Conservation (phyloP, 2,113 vertebrate genomes). For the Melanostigma gelatinosum region DNA sequence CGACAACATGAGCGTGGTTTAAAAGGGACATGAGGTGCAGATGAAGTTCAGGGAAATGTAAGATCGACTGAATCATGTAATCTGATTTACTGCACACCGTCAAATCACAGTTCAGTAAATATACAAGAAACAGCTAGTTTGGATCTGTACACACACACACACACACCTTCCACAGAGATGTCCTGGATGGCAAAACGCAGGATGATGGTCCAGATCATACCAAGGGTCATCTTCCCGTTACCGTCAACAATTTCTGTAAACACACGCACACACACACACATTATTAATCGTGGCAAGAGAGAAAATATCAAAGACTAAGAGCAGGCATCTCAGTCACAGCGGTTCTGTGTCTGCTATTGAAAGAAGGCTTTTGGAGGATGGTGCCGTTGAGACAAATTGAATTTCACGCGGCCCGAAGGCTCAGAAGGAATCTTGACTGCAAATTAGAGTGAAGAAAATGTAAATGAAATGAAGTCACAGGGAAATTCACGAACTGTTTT, state of each 20-base stretch:
- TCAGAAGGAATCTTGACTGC: neutral
- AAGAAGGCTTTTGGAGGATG: neutral
- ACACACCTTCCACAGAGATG: constrained; percentile 90
- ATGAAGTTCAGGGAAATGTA: constrained; percentile 17
- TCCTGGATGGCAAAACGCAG: constrained; percentile 94
- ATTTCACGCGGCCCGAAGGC: constrained; percentile 14
- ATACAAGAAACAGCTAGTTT: neutral
- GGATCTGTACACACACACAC: neutral
- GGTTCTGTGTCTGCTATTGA: neutral
- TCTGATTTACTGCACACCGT: neutral
- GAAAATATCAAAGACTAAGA: too few species aligned
- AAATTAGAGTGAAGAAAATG: constrained; percentile 5
- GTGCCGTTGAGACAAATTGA: constrained; percentile 17
- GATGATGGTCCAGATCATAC: constrained; percentile 97
- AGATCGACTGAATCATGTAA: neutral
- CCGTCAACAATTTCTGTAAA: constrained; percentile 90
- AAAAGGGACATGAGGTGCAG: neutral
- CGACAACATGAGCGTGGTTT: neutral
- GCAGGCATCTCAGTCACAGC: neutral
- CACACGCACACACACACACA: constrained; percentile 24
- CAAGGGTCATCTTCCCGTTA: constrained; percentile 93
- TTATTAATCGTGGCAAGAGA: neutral
- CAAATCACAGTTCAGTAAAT: neutral
- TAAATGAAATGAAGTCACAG: neutral
- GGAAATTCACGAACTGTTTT: neutral